These are phyloP conservation scores for Dolomedes plantarius DNA, from an alignment of 2,888 invertebrate species.

Conservation along the genomic window DNA sequence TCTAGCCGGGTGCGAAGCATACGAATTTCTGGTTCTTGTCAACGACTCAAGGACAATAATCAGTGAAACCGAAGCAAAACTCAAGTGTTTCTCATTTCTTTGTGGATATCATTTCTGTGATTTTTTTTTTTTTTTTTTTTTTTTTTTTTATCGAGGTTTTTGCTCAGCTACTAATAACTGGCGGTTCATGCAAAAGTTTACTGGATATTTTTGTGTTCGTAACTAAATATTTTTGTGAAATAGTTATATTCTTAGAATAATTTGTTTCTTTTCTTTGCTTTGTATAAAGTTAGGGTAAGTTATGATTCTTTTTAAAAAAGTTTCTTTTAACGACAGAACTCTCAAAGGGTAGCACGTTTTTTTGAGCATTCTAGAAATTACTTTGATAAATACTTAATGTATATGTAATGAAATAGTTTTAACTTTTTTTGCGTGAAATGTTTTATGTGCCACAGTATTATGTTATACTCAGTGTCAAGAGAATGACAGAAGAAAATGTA, in stretches of 20 bases:
- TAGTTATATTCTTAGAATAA: neutral
- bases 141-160: no score
- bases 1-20: conserved; percentile 35
- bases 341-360: neutral
- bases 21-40: conserved; percentile 10
- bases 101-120: conserved; percentile 1
- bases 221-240: conserved; percentile 1
- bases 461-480: neutral
- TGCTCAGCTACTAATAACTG: neutral
- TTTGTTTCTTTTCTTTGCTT: neutral
- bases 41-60: neutral
- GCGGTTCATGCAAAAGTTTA: neutral
- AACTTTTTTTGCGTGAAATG: neutral
- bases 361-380: neutral
- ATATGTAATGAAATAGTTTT: neutral
- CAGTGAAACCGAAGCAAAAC: no score
- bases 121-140: no score
- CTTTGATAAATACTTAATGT: neutral
- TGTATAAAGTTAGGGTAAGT: neutral
- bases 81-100: neutral
- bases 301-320: neutral
- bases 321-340: neutral
- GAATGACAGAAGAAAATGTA: neutral
- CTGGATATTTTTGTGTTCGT: conserved; percentile 5
- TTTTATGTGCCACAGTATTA: conserved; percentile 14